Conservation (phyloP, 2,888 invertebrate species). For the Prionchulus punctatus region DNA sequence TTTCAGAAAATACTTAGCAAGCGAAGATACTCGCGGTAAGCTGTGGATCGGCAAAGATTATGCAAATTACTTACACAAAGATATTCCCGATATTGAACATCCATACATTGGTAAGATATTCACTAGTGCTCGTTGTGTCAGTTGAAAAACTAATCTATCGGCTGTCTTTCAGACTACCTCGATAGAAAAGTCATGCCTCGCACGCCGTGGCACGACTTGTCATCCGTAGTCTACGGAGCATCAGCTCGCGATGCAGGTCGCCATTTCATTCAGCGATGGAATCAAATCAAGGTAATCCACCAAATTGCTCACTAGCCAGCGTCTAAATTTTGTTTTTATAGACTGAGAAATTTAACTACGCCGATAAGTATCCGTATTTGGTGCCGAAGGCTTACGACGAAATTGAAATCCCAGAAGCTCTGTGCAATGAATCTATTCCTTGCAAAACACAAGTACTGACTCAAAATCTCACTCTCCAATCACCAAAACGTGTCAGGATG, state of each 20-base stretch:
- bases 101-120: conserved; percentile 36
- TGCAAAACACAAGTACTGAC: conserved; percentile 19
- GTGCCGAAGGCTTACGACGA: conserved; percentile 38
- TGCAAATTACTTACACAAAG: conserved; percentile 39
- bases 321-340: too few species aligned
- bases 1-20: too few species aligned
- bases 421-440: conserved; percentile 14
- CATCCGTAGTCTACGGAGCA: conserved; percentile 38
- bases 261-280: conserved; percentile 43
- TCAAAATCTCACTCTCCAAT: too few species aligned
- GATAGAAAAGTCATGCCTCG: conserved; percentile 37
- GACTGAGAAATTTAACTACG: conserved; percentile 33
- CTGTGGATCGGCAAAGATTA: conserved; percentile 43
- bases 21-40: conserved; percentile 17
- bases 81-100: conserved; percentile 29
- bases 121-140: conserved; percentile 38
- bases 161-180: conserved; percentile 36
- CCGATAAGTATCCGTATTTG: conserved; percentile 35
- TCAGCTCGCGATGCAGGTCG: conserved; percentile 40
- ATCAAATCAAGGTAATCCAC: conserved; percentile 20
- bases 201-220: conserved; percentile 44
- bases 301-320: neutral
- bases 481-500: too few species aligned
- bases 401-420: conserved; percentile 16
- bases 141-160: too few species aligned